These are phyloP conservation scores for Hystrix brachyura DNA, from an alignment of 2,113 vertebrate species.

Conservation along the genomic window DNA sequence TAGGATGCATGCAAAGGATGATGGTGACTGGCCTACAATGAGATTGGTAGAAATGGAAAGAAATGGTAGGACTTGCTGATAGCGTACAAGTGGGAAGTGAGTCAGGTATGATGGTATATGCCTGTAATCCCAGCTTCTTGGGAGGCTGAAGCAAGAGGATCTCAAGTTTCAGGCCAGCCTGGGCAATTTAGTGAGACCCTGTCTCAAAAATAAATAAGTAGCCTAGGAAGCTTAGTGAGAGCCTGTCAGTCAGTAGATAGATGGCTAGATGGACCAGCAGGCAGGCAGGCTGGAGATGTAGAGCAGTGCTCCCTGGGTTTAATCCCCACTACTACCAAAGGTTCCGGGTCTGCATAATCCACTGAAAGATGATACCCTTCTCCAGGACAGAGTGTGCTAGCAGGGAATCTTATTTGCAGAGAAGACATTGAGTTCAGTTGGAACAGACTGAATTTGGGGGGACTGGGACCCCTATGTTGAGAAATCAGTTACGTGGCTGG, in stretches of 20 bases:
- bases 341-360: not conserved
- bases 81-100: not conserved
- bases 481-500: not conserved
- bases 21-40: not conserved
- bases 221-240: not conserved
- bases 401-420: not conserved
- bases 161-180: not conserved
- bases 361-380: not conserved
- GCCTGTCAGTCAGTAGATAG: not conserved
- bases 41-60: not conserved
- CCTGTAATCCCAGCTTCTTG: not conserved
- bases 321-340: not conserved
- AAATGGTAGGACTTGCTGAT: not conserved
- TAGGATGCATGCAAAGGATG: not conserved
- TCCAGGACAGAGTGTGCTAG: not conserved
- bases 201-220: not conserved
- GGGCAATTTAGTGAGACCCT: not conserved
- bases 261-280: not conserved
- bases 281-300: not conserved
- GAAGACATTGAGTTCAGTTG: not conserved
- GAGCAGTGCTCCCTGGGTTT: not conserved
- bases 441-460: not conserved
- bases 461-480: not conserved
- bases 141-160: not conserved
- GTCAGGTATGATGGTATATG: too few relatives aligned